Evolutionary conservation across 1,140 invertebrate genomes (phyloP), one percentile per base, ranked within the genome.

Genomic region (Bicyclus anynana): DNA sequence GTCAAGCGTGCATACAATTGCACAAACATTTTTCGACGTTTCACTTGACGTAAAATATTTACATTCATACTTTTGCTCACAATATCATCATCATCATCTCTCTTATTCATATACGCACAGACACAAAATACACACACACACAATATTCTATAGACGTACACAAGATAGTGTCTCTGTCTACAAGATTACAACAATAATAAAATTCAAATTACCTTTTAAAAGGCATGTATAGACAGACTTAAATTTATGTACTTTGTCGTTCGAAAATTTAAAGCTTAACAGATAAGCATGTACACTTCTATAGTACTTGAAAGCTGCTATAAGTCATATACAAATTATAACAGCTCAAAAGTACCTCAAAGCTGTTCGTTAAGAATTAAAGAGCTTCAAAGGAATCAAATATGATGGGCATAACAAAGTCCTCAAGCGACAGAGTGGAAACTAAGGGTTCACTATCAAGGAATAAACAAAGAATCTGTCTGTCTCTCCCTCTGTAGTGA

Each of bases 181-280:
- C 35, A 46, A 53, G 52, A 35, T 18, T 59, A 14, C 48, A 37
- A 53, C 38, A 59, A 21, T 23, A 12, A 23, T 35, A 38, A 60
- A 62, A 52, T 46, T 57, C 40, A 64, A 53, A 55, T 53, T 44
- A 61, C 53, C 54, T 64, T 56, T 21, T 64, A 74, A 74, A 80
- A 78, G 70, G 79, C 61, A 78, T 75, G 66, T 67, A 73, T 59
- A 74, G n/a, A n/a, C n/a, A n/a, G n/a, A n/a, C n/a, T n/a, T n/a
- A n/a, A n/a, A n/a, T 73, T 76, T 81, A 69, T 65, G 23, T 58
- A 47, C 48, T 54, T 33, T 51, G 51, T 63, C 61, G 60, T 57
- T 63, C 20, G 69, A 75, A 67, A 65, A 65, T 65, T 71, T 61
- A 53, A 64, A 23, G 7, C 5, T 2, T 53, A 74, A 53, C 52